A percentile compares a stretch with the other conserved stretches of the same genome.
These are phyloP conservation scores for Kradibia gibbosae DNA, from an alignment of 1,140 invertebrate genomes.

Conservation along the genomic window DNA sequence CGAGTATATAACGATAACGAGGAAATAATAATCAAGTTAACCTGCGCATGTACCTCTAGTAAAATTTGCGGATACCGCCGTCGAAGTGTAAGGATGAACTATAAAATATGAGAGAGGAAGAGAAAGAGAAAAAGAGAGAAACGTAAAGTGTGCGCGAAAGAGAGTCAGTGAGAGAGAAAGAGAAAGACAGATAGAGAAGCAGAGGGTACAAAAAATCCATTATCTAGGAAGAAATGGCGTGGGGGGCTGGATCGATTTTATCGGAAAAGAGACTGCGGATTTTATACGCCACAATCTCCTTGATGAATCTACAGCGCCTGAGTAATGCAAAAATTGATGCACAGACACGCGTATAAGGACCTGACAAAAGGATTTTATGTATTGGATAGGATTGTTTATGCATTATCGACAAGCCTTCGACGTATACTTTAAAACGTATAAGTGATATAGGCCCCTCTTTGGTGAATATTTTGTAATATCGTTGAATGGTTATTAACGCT, in stretches of 20 bases:
- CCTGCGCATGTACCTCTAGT: constrained; percentile 22
- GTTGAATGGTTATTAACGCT: constrained; percentile 41
- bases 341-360: constrained; percentile 11
- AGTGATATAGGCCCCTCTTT: constrained; percentile 36
- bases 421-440: constrained; percentile 45
- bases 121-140: background rate
- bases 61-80: background rate
- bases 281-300: constrained; percentile 26
- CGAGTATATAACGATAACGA: constrained; percentile 61
- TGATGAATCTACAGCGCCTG: constrained; percentile 1
- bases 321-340: background rate
- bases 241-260: constrained; percentile 45
- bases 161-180: background rate
- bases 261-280: constrained; percentile 39
- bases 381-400: constrained; percentile 48
- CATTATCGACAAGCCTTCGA: constrained; percentile 39
- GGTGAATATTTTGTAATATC: constrained; percentile 35
- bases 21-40: constrained; percentile 65
- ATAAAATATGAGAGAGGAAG: background rate
- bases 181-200: background rate
- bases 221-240: constrained; percentile 42
- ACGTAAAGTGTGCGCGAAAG: background rate
- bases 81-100: background rate
- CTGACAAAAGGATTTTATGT: constrained; percentile 51
- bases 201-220: constrained; percentile 37